phyloP scores from a whole-genome alignment of 35 echinoderm and acorn worm genomes.

The Heliocidaris tuberculata region DNA sequence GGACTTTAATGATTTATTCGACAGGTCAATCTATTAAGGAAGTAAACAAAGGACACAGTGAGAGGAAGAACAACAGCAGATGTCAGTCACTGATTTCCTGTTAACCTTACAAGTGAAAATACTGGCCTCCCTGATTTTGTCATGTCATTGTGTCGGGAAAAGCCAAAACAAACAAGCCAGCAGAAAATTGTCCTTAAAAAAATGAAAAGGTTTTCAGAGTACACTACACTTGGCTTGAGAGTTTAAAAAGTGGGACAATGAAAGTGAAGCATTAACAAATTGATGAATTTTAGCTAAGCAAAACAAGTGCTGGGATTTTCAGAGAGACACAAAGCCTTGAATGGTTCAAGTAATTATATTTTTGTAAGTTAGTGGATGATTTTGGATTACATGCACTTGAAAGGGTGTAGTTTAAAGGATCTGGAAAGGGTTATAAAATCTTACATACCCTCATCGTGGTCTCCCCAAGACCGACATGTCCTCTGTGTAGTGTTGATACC shows the following conservation, averaged over 20 bases:
- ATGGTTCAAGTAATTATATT: not conserved
- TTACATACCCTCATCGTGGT: constrained; percentile 38
- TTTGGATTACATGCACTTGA: no score
- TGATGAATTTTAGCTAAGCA: not conserved
- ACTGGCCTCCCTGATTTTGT: not conserved
- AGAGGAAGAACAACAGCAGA: constrained; percentile 6
- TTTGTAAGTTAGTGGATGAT: no score
- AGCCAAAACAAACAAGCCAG: not conserved
- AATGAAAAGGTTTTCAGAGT: not conserved
- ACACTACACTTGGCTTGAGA: not conserved
- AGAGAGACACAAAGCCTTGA: not conserved
- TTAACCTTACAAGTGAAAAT: not conserved
- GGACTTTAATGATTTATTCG: not conserved
- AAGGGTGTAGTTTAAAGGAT: not conserved
- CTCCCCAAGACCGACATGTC: constrained; percentile 50
- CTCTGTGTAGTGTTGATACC: constrained; percentile 48
- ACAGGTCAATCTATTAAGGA: not conserved
- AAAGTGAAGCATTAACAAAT: no score
- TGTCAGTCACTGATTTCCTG: not conserved
- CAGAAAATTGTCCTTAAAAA: not conserved
- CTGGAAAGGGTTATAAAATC: not conserved
- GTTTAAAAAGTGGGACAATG: no score
- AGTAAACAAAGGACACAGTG: constrained; percentile 1
- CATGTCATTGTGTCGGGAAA: not conserved
- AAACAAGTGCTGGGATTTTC: not conserved